Evolutionary conservation across 2,797 vertebrate species (phyloP).

Genomic region (Percopsis omiscomaycus): DNA sequence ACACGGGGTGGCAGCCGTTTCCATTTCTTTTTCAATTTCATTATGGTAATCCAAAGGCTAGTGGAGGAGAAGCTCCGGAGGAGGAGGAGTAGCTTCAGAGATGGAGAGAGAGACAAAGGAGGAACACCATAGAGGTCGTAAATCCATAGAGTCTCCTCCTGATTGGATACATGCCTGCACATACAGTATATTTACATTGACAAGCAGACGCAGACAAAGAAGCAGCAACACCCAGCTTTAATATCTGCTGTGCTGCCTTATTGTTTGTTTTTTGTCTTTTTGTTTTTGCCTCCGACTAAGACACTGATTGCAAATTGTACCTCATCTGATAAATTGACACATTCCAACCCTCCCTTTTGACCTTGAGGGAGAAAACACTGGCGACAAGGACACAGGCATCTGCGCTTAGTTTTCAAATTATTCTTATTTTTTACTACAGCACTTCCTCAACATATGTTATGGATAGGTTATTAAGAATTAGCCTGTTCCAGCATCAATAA

Average conservation of each 20-base stretch:
- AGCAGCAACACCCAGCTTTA: background rate
- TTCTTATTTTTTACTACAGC: slow-evolving; percentile 3
- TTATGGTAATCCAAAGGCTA: slow-evolving; percentile 56
- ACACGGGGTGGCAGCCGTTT: slow-evolving; percentile 53
- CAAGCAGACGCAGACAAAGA: background rate
- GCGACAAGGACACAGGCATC: background rate
- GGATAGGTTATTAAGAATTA: background rate
- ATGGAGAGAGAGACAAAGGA: slow-evolving; percentile 2
- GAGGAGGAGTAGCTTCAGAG: slow-evolving; percentile 34
- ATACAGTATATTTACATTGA: background rate
- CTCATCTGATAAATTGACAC: background rate
- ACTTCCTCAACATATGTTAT: background rate
- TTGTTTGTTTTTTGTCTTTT: background rate
- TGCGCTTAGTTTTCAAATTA: background rate
- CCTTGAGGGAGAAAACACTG: background rate
- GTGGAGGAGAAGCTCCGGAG: slow-evolving; percentile 38
- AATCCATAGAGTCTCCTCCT: slow-evolving; percentile 40
- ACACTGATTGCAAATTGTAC: slow-evolving; percentile 19
- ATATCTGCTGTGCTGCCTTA: background rate
- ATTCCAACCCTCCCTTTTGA: too few relatives aligned
- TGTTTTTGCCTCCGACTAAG: slow-evolving; percentile 19
- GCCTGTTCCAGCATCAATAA: background rate
- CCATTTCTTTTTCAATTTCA: slow-evolving; percentile 68
- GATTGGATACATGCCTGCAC: slow-evolving; percentile 27
- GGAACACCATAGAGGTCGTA: slow-evolving; percentile 14